These are phyloP conservation scores for Mixornis gularis DNA, from an alignment of 2,113 vertebrate genomes.

Conservation along the genomic window DNA sequence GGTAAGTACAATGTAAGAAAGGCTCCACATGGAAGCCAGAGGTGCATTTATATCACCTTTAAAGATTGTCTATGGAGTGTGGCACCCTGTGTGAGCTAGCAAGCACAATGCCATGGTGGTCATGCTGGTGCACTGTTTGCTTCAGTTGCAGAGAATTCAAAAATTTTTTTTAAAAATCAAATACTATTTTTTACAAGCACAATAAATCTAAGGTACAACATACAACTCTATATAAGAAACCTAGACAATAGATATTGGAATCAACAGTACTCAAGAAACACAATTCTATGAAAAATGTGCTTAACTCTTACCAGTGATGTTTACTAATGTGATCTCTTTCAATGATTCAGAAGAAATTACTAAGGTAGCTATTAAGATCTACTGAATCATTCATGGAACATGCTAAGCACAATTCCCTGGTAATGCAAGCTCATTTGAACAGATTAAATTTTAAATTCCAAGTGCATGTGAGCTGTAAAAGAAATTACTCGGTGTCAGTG, in stretches of 20 bases:
- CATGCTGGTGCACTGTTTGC: background rate
- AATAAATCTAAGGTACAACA: background rate
- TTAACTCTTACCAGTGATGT: background rate
- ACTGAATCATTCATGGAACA: constrained; percentile 67
- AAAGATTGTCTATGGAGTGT: background rate
- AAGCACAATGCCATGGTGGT: background rate
- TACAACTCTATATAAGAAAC: background rate
- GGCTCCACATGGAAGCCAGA: background rate
- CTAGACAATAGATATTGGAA: background rate
- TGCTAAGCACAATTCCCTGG: constrained; percentile 47
- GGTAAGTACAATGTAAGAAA: background rate
- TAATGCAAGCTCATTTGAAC: constrained; percentile 61
- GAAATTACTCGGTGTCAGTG: constrained; percentile 55
- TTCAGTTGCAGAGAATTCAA: background rate
- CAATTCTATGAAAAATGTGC: background rate
- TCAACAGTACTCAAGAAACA: background rate
- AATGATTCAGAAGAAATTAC: constrained; percentile 70
- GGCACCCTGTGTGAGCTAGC: background rate
- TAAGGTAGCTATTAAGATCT: constrained; percentile 56
- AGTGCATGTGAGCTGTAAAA: constrained; percentile 41
- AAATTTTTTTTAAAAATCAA: background rate
- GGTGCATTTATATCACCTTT: background rate
- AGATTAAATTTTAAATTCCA: constrained; percentile 67
- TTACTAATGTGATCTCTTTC: constrained; percentile 50
- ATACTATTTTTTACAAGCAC: background rate